Conservation (phyloP, 2,888 invertebrate species). For the Harmothoe impar region DNA sequence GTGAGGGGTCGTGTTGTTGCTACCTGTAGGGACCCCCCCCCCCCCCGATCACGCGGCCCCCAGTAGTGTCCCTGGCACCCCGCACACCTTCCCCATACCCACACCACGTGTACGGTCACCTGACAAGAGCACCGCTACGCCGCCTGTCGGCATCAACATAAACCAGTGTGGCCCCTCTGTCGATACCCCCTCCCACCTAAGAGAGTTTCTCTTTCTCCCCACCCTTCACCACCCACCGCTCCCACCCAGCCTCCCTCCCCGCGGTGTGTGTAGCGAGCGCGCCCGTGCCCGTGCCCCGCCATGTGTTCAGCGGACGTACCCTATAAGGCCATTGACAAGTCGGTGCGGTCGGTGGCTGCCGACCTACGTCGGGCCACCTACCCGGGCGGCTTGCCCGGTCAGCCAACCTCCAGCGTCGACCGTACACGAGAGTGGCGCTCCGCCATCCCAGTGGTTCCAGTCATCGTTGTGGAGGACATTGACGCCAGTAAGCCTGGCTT, state of each 20-base stretch:
- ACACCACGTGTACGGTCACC: constrained; percentile 10
- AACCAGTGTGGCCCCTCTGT: constrained; percentile 17
- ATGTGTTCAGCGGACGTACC: constrained; percentile 58
- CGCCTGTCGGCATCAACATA: not conserved
- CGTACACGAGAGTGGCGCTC: constrained; percentile 44
- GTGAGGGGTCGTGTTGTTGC: not conserved
- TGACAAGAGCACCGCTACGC: not conserved
- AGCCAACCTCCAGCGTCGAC: not conserved
- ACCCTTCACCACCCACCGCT: not conserved
- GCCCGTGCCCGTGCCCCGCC: not conserved
- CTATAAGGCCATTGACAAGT: constrained; percentile 43
- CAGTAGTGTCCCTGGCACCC: not conserved
- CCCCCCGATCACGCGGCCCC: not conserved
- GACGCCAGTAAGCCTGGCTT: not conserved
- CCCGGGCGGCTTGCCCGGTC: constrained; percentile 41
- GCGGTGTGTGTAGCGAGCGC: not conserved
- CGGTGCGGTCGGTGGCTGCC: not conserved
- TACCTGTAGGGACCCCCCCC: not conserved
- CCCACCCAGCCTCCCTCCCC: not conserved
- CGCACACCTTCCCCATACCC: not conserved
- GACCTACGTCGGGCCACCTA: constrained; percentile 52
- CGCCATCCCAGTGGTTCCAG: constrained; percentile 45
- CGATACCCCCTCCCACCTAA: constrained; percentile 30
- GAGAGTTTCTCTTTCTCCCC: not conserved
- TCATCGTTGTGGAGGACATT: constrained; percentile 48